A percentile compares a stretch with the other conserved stretches of the same genome.
Conservation (phyloP, 2,113 vertebrate genomes). For the Actenoides hombroni region DNA sequence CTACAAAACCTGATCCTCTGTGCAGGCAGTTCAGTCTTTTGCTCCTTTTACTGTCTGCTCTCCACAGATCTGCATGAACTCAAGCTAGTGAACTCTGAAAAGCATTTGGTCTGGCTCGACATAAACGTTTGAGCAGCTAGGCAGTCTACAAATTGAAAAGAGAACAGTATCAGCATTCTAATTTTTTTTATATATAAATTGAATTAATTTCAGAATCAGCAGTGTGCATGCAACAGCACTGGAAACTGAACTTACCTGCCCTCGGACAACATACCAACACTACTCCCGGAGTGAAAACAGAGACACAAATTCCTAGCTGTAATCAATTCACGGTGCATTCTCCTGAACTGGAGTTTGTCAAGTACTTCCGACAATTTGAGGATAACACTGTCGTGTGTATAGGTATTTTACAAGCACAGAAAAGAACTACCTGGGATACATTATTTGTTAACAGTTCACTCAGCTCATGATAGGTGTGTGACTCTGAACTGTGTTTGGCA, state of each 20-base stretch:
- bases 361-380: background rate
- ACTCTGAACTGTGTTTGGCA: conserved; percentile 51
- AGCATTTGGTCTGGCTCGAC: background rate
- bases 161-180: background rate
- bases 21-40: background rate
- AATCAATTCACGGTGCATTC: background rate
- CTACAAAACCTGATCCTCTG: background rate
- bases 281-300: background rate
- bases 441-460: conserved; percentile 49
- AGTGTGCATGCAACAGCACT: background rate
- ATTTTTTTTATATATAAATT: background rate
- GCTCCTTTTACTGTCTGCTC: background rate
- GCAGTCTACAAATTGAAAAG: background rate
- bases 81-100: background rate
- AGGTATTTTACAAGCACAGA: conserved; percentile 3
- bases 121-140: background rate
- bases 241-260: background rate
- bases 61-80: background rate
- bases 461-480: conserved; percentile 19
- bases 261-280: background rate
- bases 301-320: background rate
- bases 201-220: background rate
- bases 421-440: conserved; percentile 1
- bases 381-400: background rate
- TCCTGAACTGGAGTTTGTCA: conserved; percentile 10